Evolutionary conservation across 2,797 vertebrate species (phyloP).

Genomic region (Paramormyrops hopkinsi): DNA sequence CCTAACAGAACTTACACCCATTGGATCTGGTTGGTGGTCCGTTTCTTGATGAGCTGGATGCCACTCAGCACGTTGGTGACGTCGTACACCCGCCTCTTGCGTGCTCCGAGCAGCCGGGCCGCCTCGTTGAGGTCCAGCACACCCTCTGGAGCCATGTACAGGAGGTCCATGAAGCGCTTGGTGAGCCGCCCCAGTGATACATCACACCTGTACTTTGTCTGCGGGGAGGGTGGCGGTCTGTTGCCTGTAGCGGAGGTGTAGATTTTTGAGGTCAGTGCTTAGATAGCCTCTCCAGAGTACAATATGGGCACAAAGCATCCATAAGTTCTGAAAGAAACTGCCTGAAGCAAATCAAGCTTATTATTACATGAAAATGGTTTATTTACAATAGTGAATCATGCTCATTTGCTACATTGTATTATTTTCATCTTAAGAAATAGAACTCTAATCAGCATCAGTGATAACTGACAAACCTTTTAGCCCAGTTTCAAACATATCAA

Average conservation of each 20-base stretch:
- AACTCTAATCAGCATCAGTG: neutral
- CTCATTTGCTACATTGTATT: neutral
- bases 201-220: constrained; percentile 54
- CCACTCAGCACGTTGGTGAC: constrained; percentile 81
- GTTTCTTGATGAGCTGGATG: constrained; percentile 72
- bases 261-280: neutral
- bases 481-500: neutral
- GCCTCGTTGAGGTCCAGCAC: constrained; percentile 76
- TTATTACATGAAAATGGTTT: neutral
- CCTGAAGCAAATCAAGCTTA: neutral
- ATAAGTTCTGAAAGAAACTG: neutral
- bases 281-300: neutral
- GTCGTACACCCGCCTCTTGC: constrained; percentile 77
- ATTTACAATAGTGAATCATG: neutral
- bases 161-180: constrained; percentile 74
- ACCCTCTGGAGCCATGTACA: constrained; percentile 64
- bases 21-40: constrained; percentile 73
- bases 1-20: constrained; percentile 77
- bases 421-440: neutral
- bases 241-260: neutral
- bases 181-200: constrained; percentile 71
- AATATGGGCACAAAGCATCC: neutral
- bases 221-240: neutral
- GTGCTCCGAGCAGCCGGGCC: constrained; percentile 60
- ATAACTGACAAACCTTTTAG: neutral